Evolutionary conservation across 2,888 invertebrate genomes (phyloP), one percentile per base, ranked within the genome.

Genomic region (Nomada ferruginata): DNA sequence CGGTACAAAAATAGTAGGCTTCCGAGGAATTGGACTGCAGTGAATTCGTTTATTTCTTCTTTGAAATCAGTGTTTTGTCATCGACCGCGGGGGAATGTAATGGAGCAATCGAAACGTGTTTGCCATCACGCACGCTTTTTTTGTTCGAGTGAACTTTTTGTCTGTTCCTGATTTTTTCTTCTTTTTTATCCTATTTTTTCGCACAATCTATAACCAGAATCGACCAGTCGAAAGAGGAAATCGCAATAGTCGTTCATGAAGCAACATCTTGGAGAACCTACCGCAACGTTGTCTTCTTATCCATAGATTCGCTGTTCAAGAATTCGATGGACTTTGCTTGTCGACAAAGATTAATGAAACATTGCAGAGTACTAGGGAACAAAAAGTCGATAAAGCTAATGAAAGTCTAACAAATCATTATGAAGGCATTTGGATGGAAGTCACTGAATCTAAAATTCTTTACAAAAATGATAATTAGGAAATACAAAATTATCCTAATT

Each of bases 81-180:
- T 57, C 60, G 18, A 52, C 23, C 42, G 11, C 60, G n/a, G 15
- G 63, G 78, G 74, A 71, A 81, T 81, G 73, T 29, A 52, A 71
- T 65, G 60, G 61, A 23, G 23, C 26, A 47, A 50, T 23, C 11
- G 78, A 61, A 76, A 84, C 83, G 84, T 82, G 83, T 55, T 23
- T 5, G 2, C n/a, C 7, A 29, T 66, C 83, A 83, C 79, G 77
- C 57, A 50, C 50, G 57, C 13, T 26, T 26, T 64, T n/a, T 7
- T n/a, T 15, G 15, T 44, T 9, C 7, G 5, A 36, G 7, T 36
- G 36, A 36, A 7, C 36, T 36, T 36, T 29, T 36, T 7, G 36
- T 36, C 36, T 0, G 36, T 36, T 36, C 36, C 9, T 7, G 7
- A 36, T 7, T 36, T 36, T 36, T 7, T 36, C 7, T 36, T 36